Conservation (phyloP, 2,113 vertebrate genomes). For the Glareola pratincola region DNA sequence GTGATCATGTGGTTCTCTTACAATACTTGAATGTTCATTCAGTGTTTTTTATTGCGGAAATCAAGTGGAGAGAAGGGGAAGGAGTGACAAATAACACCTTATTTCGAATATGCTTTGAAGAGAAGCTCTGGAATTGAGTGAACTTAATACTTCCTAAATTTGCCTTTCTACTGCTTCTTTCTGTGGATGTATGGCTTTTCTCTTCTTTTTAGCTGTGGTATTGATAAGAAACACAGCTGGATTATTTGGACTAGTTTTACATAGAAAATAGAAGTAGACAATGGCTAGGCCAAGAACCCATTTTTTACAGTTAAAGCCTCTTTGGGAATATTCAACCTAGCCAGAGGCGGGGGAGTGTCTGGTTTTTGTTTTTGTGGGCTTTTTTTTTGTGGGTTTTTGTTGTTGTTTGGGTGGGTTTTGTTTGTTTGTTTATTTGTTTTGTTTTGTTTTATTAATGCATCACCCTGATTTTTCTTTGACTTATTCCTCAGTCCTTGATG, state of each 20-base stretch:
- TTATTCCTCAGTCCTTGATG: neutral
- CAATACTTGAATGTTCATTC: neutral
- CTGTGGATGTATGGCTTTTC: neutral
- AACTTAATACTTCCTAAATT: neutral
- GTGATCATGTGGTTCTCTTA: neutral
- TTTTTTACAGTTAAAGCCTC: neutral
- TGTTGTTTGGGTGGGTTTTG: no score
- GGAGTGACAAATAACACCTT: neutral
- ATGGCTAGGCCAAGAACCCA: neutral
- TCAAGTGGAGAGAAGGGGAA: neutral
- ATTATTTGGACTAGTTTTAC: neutral
- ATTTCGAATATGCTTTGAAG: neutral
- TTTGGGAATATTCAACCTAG: neutral
- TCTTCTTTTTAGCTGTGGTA: neutral
- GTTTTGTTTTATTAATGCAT: neutral
- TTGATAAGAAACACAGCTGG: neutral
- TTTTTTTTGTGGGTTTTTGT: no score
- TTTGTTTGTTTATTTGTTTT: no score
- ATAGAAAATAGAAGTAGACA: neutral
- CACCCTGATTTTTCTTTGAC: neutral
- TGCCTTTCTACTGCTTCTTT: neutral
- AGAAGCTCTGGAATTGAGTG: neutral
- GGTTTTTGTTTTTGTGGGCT: no score
- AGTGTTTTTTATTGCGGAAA: neutral
- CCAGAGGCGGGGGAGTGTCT: neutral